A percentile compares a stretch with the other conserved stretches of the same genome.
Evolutionary conservation across 2,797 vertebrate genomes (phyloP).

Genomic region (Leucoraja ocellata): DNA sequence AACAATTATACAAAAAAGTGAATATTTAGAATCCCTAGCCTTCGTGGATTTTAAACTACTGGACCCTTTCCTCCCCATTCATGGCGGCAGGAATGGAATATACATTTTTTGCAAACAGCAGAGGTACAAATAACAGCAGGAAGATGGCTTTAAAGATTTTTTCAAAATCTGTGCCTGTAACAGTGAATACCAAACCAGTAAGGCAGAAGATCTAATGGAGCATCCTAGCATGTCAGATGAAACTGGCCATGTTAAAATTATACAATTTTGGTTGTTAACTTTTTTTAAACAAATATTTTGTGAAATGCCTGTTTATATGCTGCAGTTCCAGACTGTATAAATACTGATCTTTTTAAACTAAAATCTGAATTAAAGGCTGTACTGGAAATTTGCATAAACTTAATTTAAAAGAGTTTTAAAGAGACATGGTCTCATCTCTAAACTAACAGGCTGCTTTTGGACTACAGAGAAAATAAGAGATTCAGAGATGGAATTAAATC

Average conservation of each 20-base stretch:
- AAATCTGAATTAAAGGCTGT: slow-evolving; percentile 36
- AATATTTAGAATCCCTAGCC: neutral
- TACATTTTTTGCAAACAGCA: no score
- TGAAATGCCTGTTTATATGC: slow-evolving; percentile 15
- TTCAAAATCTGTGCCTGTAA: neutral
- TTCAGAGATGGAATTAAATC: slow-evolving; percentile 6
- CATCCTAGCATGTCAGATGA: neutral
- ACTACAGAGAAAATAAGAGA: neutral
- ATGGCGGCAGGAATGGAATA: no score
- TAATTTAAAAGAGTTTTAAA: slow-evolving; percentile 32
- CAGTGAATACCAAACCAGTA: neutral
- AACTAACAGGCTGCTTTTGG: slow-evolving; percentile 25
- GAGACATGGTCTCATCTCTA: slow-evolving; percentile 12
- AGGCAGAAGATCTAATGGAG: neutral
- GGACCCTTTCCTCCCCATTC: neutral
- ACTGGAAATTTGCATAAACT: slow-evolving; percentile 33
- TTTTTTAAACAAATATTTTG: neutral
- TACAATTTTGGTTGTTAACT: slow-evolving; percentile 2
- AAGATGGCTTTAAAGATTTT: neutral
- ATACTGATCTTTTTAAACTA: slow-evolving; percentile 19
- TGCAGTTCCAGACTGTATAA: slow-evolving; percentile 6
- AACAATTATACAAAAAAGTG: neutral
- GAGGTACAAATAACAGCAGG: neutral
- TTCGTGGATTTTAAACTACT: neutral
- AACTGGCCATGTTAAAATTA: neutral